A percentile compares a stretch with the other conserved stretches of the same genome.
These are phyloP conservation scores for Sceloporus undulatus DNA, from an alignment of 2,113 vertebrate genomes.

Conservation along the genomic window DNA sequence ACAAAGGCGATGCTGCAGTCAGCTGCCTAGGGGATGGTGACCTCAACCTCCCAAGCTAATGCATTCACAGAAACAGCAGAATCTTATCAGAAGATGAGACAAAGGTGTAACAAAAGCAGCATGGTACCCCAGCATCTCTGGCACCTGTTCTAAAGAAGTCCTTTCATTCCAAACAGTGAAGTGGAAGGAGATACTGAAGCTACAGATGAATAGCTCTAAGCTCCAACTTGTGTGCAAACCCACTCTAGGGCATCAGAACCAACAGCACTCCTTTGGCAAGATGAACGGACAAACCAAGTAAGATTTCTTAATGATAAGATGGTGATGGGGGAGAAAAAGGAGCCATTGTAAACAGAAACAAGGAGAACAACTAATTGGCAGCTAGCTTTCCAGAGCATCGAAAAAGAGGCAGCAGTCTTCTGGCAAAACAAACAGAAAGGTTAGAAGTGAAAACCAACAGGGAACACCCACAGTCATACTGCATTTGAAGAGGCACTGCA, in stretches of 20 bases:
- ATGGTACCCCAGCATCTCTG: slow-evolving; percentile 1
- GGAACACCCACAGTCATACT: slow-evolving; percentile 2
- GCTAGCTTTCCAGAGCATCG: slow-evolving; percentile 38
- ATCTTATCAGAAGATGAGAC: slow-evolving; percentile 1
- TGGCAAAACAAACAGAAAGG: slow-evolving; percentile 13
- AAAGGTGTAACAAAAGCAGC: slow-evolving; percentile 39
- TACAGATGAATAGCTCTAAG: slow-evolving; percentile 21
- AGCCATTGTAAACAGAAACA: slow-evolving; percentile 38
- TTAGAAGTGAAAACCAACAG: not conserved
- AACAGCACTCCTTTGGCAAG: slow-evolving; percentile 21
- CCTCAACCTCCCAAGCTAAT: slow-evolving; percentile 20
- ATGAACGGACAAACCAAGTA: slow-evolving; percentile 27
- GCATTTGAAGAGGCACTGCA: not conserved
- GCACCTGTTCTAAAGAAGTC: slow-evolving; percentile 20
- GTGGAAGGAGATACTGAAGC: slow-evolving; percentile 10
- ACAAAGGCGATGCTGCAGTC: slow-evolving; percentile 5
- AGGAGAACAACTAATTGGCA: not conserved
- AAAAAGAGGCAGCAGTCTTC: slow-evolving; percentile 6
- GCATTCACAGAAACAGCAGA: not conserved
- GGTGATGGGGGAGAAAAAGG: not conserved
- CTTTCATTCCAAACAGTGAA: slow-evolving; percentile 26
- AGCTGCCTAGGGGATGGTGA: not conserved
- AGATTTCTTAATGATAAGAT: slow-evolving; percentile 32
- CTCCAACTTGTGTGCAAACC: not conserved
- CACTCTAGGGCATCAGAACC: not conserved